phyloP scores from a whole-genome alignment of 2,113 vertebrate species.

The Agelaius tricolor region DNA sequence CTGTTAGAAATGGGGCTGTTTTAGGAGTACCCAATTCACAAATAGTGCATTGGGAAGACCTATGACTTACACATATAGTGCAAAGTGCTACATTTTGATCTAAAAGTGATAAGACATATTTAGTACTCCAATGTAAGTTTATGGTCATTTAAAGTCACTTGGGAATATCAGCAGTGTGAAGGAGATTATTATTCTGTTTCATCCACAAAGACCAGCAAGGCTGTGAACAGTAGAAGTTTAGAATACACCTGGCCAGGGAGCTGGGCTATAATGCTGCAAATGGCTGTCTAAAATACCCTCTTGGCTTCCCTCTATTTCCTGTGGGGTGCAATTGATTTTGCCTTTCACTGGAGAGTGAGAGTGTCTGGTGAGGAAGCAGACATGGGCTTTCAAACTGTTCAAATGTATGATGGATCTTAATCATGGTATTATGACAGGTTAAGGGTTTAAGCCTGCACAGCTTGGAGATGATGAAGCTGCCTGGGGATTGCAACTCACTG shows the following conservation, averaged over 20 bases:
- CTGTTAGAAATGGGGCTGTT: neutral
- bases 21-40: neutral
- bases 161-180: neutral
- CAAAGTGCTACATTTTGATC: neutral
- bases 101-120: neutral
- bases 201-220: neutral
- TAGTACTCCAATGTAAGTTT: neutral
- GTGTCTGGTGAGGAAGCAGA: neutral
- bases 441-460: slow-evolving; percentile 31
- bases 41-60: neutral
- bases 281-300: neutral
- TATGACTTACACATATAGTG: neutral
- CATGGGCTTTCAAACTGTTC: neutral
- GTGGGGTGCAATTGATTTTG: slow-evolving; percentile 30
- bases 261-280: neutral
- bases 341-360: neutral
- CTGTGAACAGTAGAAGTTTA: neutral
- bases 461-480: slow-evolving; percentile 34
- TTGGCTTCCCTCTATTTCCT: neutral
- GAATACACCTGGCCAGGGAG: neutral
- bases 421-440: slow-evolving; percentile 37
- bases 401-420: slow-evolving; percentile 40
- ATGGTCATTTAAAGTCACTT: neutral
- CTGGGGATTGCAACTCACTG: slow-evolving; percentile 15
- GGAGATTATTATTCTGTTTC: neutral